Percentiles rank a stretch among this genome's conserved stretches.
phyloP scores from a whole-genome alignment of 2,113 vertebrate species.

The Sylvia atricapilla region DNA sequence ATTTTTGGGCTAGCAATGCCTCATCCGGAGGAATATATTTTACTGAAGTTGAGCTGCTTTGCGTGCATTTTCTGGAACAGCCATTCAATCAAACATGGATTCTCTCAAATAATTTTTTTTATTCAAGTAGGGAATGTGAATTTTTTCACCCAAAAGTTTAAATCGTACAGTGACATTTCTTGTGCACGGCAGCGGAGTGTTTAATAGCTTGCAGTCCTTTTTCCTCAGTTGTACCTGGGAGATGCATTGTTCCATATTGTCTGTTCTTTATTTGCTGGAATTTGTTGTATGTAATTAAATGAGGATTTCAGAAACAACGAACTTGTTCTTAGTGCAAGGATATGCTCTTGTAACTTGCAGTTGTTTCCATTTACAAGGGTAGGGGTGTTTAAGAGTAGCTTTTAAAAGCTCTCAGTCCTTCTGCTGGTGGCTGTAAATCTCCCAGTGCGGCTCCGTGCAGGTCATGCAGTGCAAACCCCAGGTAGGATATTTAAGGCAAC shows the following conservation, averaged over 20 bases:
- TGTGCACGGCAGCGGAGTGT: not conserved
- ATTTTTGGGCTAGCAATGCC: conserved; percentile 39
- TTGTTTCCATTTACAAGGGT: not conserved
- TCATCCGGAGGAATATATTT: not conserved
- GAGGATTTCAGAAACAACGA: not conserved
- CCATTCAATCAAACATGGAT: conserved; percentile 27
- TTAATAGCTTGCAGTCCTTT: not conserved
- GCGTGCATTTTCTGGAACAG: conserved; percentile 18
- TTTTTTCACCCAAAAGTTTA: conserved; percentile 14
- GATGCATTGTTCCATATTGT: not conserved
- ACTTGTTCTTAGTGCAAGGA: not conserved
- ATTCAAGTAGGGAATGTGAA: conserved; percentile 3
- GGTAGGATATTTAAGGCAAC: conserved; percentile 40
- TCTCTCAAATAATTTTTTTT: conserved; percentile 24
- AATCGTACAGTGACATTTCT: not conserved
- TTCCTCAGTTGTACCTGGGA: not conserved
- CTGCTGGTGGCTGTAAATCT: not conserved
- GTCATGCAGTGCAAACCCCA: not conserved
- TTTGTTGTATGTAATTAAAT: not conserved
- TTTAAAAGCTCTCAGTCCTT: not conserved
- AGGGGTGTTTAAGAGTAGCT: not conserved
- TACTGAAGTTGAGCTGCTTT: conserved; percentile 40
- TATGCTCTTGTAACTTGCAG: not conserved
- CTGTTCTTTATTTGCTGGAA: not conserved
- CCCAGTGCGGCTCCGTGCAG: not conserved